Evolutionary conservation across 2,797 vertebrate genomes (phyloP), one percentile per base, ranked within the genome.

Genomic region (Poeciliopsis presidionis): DNA sequence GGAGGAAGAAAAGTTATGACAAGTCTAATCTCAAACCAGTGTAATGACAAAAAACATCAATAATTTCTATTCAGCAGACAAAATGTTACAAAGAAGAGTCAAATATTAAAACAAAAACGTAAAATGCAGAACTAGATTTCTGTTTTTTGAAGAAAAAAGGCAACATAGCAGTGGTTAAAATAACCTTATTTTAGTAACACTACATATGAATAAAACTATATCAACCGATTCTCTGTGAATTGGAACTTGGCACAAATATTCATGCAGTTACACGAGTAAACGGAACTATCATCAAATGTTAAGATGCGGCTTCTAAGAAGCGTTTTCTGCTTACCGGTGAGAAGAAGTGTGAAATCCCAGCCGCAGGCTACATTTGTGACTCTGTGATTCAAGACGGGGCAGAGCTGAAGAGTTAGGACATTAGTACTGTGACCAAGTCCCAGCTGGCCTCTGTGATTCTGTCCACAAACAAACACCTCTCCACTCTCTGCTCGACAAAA

Each of bases 291-390:
- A 46, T 46, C 13, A 28, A 70, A 70, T 43, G 8, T 70, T 70
- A 30, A 70, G 14, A 49, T 20, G 7, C 53, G 8, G 4, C 20
- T 39, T 73, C 25, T 13, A 75, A 86, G 69, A 5, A 0, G 8
- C 47, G 53, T 85, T 93, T 86, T 97, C 6, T 72, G 51, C 89
- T 95, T 89, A 98, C 98, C 96, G 79, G 92, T 95, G 75, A 98
- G 95, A 69, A 98, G 82, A 81, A 99, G 90, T 30, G 97, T 97
- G 87, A 98, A 99, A 92, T 99, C 97, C 98, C 97, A 99, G 72
- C 98, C 98, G 88, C 98, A 99, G 51, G 97, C 94, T 61, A 98
- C 96, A 77, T 96, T 92, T 59, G 88, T 91, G 73, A 98, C 90
- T 76, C 84, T 92, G 57, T 82, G 91, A 20, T 87, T 90, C 39